phyloP scores from a whole-genome alignment of 2,113 vertebrate species.

The Xerus inauris region DNA sequence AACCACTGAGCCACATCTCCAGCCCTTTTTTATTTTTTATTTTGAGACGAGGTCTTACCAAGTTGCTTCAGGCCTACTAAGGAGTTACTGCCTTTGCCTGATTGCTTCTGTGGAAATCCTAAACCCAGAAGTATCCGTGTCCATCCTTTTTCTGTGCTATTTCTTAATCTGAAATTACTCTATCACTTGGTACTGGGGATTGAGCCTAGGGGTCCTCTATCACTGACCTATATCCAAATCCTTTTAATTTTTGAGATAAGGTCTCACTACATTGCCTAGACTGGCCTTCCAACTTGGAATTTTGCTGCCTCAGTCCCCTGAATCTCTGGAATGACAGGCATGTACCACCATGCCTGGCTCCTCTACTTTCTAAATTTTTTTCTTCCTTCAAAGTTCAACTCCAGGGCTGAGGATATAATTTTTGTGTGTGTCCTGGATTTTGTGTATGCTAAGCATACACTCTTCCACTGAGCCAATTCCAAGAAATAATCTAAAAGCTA shows the following conservation, averaged over 20 bases:
- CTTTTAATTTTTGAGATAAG: too few species aligned
- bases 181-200: neutral
- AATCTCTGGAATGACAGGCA: too few species aligned
- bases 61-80: too few species aligned
- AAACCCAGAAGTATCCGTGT: neutral
- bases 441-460: neutral
- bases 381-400: constrained; percentile 6
- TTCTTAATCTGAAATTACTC: neutral
- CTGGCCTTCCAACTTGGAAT: too few species aligned
- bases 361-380: neutral
- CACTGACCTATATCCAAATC: too few species aligned
- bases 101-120: neutral
- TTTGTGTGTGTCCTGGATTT: neutral
- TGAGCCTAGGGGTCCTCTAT: too few species aligned
- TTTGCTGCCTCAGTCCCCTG: too few species aligned
- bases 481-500: constrained; percentile 3
- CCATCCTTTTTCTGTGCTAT: neutral
- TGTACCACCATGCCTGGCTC: too few species aligned
- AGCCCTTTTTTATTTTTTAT: too few species aligned
- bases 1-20: too few species aligned
- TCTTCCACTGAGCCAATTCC: neutral
- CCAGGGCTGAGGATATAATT: neutral
- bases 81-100: neutral
- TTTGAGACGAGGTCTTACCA: too few species aligned
- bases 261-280: too few species aligned